Base-by-base conservation (phyloP, 2,797 vertebrate genomes). In the Poecilia gillii region DNA sequence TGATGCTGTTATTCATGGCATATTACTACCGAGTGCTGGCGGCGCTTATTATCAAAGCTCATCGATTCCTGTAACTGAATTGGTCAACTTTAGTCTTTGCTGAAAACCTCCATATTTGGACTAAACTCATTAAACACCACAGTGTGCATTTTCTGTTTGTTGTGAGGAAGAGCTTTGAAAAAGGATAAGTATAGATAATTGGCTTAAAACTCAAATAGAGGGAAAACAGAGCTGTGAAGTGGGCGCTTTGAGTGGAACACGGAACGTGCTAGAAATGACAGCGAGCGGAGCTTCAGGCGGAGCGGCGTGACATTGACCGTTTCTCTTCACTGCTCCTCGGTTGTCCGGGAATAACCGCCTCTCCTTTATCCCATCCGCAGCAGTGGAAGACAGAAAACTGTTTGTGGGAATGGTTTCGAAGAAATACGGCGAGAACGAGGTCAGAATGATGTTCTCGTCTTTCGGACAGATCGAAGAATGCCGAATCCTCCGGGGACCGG, bases 381-480 rank as follows among this genome's bases (percentile, higher is more conserved):
- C 98, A 80, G 98, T 99, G 92, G 98, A 99, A 97, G 98, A 99
- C 96, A 96, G 98, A 96, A 99, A 99, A 95, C 96, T 99, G 93
- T 99, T 99, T 96, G 96, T 99, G 89, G 98, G 98, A 89, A 99
- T 99, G 98, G 97, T 99, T 95, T 98, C 98, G 80, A 99, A 99
- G 97, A 99, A 99, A 90, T 99, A 98, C 84, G 98, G 98, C 87
- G 98, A 99, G 96, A 99, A 99, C 76, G 98, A 99, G 95, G 96
- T 99, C 96, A 96, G 98, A 93, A 98, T 98, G 96, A 98, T 99
- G 98, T 98, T 99, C 94, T 98, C 97, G 82, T 97, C 97, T 51
- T 98, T 98, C 13, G 98, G 98, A 78, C 98, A 99, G 94, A 98
- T 99, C 87, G 98, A 99, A 94, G 98, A 99, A 93, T 99, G 98